A percentile compares a stretch with the other conserved stretches of the same genome.
These are phyloP conservation scores for Saccostrea glomerata DNA, from an alignment of 1,140 invertebrate species.

Conservation along the genomic window DNA sequence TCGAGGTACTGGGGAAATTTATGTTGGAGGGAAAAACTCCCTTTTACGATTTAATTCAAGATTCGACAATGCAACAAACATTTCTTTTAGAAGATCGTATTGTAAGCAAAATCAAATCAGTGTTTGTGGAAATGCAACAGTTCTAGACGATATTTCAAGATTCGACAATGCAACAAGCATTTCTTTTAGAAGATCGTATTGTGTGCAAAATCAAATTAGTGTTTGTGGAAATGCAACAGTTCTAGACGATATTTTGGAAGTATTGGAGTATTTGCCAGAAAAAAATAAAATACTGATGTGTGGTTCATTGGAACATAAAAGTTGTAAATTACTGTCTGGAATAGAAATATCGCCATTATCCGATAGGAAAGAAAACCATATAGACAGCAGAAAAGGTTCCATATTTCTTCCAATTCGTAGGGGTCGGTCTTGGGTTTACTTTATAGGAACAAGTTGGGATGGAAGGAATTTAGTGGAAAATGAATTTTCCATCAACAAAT, in stretches of 20 bases:
- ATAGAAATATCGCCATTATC: not conserved
- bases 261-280: not conserved
- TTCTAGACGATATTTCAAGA: not conserved
- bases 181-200: not conserved
- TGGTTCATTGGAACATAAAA: not conserved
- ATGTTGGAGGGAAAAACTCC: not conserved
- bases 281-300: not conserved
- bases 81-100: not conserved
- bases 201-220: not conserved
- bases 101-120: not conserved
- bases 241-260: not conserved
- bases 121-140: not conserved
- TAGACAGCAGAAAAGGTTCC: not conserved
- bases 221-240: not conserved
- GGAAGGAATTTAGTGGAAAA: not conserved
- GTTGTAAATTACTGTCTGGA: not conserved
- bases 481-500: not conserved
- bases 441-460: slow-evolving; percentile 6
- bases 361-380: not conserved
- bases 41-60: not conserved
- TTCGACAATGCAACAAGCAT: not conserved
- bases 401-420: not conserved
- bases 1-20: not conserved
- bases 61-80: not conserved
- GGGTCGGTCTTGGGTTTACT: not conserved